Percentiles rank a stretch among this genome's conserved stretches.
Conservation (phyloP, 2,888 invertebrate genomes). For the Tethea ocularis region DNA sequence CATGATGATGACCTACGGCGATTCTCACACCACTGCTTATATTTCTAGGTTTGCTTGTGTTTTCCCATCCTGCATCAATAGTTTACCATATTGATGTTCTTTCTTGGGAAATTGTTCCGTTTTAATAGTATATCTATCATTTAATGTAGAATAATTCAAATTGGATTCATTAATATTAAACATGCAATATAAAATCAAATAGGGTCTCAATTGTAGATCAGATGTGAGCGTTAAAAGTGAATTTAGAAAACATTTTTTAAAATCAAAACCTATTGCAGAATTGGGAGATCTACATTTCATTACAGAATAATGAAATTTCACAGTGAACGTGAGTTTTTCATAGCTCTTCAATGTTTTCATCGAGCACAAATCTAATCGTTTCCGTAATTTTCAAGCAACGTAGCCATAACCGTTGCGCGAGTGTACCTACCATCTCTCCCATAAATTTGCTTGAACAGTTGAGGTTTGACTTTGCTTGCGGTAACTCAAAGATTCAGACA, state of each 20-base stretch:
- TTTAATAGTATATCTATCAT: too few species aligned
- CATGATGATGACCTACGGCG: conserved; percentile 44
- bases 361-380: not conserved
- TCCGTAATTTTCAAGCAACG: not conserved
- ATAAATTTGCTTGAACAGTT: conserved; percentile 56
- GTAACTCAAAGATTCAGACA: conserved; percentile 33
- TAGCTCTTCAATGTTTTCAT: not conserved
- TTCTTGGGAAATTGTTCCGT: not conserved
- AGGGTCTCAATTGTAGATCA: too few species aligned
- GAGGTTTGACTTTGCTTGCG: conserved; percentile 49
- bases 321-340: too few species aligned
- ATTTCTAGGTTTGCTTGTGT: conserved; percentile 45
- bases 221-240: too few species aligned
- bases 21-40: conserved; percentile 56
- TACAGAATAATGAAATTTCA: too few species aligned
- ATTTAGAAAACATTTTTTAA: too few species aligned
- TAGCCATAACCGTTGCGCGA: conserved; percentile 15
- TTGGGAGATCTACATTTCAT: too few species aligned
- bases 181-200: not conserved
- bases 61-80: conserved; percentile 22
- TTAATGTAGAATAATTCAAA: too few species aligned
- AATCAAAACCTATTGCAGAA: too few species aligned
- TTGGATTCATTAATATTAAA: too few species aligned
- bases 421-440: conserved; percentile 31
- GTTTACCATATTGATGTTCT: not conserved